Evolutionary conservation across 2,113 vertebrate species (phyloP).

Genomic region (Stomatorhinus ivindoensis): DNA sequence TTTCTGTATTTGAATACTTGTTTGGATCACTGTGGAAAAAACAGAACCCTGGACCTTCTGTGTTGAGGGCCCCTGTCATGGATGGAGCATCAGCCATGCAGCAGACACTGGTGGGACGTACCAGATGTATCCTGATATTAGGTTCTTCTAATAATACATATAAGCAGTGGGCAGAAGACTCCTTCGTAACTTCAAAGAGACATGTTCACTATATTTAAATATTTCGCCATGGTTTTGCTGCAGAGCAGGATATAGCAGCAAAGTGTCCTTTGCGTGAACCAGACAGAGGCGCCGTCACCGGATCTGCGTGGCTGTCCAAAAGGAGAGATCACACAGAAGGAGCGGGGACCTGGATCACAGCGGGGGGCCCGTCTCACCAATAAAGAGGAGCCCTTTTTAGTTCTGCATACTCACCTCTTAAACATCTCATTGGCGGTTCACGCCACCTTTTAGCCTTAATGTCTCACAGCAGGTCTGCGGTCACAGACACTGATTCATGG

Average conservation of each 20-base stretch:
- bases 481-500: constrained; percentile 58
- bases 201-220: background rate
- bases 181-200: background rate
- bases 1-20: background rate
- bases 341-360: constrained; percentile 30
- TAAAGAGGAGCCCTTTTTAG: constrained; percentile 57
- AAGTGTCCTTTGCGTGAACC: background rate
- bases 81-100: background rate
- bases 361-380: constrained; percentile 43
- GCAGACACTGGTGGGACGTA: background rate
- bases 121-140: background rate
- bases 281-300: background rate
- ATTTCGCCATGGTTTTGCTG: background rate
- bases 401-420: constrained; percentile 58
- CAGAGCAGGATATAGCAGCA: background rate
- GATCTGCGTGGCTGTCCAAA: background rate
- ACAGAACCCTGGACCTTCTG: background rate
- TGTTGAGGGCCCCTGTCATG: background rate
- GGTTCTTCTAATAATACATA: background rate
- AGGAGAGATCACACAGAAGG: background rate
- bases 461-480: constrained; percentile 58
- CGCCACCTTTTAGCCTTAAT: constrained; percentile 60
- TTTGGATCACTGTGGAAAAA: background rate
- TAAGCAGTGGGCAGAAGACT: background rate
- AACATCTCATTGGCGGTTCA: constrained; percentile 63